These are phyloP conservation scores for Agrochola circellaris DNA, from an alignment of 2,888 invertebrate species.

Conservation along the genomic window DNA sequence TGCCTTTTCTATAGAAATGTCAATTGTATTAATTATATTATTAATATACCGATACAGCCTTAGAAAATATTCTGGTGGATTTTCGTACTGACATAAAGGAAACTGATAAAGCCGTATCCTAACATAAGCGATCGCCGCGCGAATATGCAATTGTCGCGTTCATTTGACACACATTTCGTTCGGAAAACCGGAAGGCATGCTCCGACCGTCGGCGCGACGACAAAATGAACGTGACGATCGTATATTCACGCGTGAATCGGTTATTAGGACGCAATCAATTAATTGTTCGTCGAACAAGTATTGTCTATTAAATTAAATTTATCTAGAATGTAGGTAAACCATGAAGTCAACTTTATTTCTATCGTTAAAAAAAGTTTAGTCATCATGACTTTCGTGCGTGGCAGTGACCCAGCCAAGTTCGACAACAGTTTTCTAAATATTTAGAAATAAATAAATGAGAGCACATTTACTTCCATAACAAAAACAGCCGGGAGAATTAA, in stretches of 20 bases:
- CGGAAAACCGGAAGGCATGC: not conserved
- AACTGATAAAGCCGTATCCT: conserved; percentile 11
- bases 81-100: conserved; percentile 26
- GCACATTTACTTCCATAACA: conserved; percentile 18
- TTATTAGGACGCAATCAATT: not conserved
- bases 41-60: conserved; percentile 43
- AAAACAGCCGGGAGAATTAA: conserved; percentile 1
- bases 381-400: not conserved
- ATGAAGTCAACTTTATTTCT: not conserved
- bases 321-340: conserved; percentile 7
- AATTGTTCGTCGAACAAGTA: not conserved
- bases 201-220: too few relatives aligned
- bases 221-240: not conserved
- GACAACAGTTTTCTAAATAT: conserved; percentile 2
- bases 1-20: conserved; percentile 73
- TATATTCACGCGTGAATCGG: not conserved
- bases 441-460: not conserved
- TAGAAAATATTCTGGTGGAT: conserved; percentile 32
- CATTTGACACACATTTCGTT: not conserved
- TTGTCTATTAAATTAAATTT: conserved; percentile 26
- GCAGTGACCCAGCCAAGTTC: conserved; percentile 11
- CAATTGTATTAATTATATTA: conserved; percentile 61
- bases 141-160: not conserved
- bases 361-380: not conserved
- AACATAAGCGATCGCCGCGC: not conserved